A percentile compares a stretch with the other conserved stretches of the same genome.
Evolutionary conservation across 2,888 invertebrate species (phyloP).

Genomic region (Chydorus sphaericus): DNA sequence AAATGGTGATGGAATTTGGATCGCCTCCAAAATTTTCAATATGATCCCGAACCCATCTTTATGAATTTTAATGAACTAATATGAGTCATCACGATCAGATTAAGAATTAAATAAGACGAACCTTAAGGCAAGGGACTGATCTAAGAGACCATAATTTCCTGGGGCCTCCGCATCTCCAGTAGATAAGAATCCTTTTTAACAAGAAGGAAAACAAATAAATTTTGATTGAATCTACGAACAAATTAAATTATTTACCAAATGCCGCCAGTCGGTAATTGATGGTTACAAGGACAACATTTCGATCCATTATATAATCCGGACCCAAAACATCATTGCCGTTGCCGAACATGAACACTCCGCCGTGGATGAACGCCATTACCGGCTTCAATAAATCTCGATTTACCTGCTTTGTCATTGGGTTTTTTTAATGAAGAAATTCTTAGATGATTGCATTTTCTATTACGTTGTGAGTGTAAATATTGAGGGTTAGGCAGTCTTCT

Average conservation of each 20-base stretch:
- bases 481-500: conserved; percentile 12
- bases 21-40: conserved; percentile 16
- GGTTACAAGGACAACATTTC: conserved; percentile 19
- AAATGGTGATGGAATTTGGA: conserved; percentile 15
- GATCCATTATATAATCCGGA: conserved; percentile 15
- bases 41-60: conserved; percentile 15
- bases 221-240: not conserved
- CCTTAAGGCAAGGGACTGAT: not conserved
- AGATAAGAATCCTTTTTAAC: conserved; percentile 1
- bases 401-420: no score
- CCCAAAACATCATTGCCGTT: conserved; percentile 9
- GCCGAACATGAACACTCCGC: conserved; percentile 17
- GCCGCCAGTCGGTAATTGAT: conserved; percentile 18
- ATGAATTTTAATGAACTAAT: not conserved
- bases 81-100: not conserved
- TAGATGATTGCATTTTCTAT: no score
- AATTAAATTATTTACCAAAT: not conserved
- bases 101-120: not conserved
- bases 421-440: no score
- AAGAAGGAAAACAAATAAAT: not conserved
- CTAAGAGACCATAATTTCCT: conserved; percentile 9
- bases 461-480: conserved; percentile 13
- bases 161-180: conserved; percentile 6
- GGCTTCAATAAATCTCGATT: no score
- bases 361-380: conserved; percentile 21